Evolutionary conservation across 2,888 invertebrate species (phyloP).

Genomic region (Caenorhabditis wallacei): DNA sequence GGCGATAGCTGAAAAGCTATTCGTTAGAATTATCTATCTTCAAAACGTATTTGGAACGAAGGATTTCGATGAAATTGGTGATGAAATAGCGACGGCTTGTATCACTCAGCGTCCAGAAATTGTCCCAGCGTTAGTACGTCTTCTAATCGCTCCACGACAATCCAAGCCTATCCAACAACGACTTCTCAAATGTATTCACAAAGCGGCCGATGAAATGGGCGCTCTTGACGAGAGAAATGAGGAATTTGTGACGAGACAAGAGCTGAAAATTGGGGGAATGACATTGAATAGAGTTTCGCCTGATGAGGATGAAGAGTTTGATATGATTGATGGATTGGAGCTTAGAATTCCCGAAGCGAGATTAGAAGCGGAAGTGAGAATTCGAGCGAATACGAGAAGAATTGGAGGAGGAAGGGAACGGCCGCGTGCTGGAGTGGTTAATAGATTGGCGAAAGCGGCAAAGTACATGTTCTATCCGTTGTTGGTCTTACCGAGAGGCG

Average conservation of each 20-base stretch:
- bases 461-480: constrained; percentile 57
- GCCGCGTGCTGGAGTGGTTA: constrained; percentile 5
- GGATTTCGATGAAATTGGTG: constrained; percentile 50
- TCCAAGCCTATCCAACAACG: constrained; percentile 25
- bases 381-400: constrained; percentile 25
- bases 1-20: constrained; percentile 44
- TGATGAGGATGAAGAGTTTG: neutral
- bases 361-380: constrained; percentile 24
- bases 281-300: neutral
- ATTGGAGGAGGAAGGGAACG: neutral
- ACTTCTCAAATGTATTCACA: constrained; percentile 45
- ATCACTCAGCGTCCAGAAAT: constrained; percentile 38
- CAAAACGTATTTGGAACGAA: constrained; percentile 58
- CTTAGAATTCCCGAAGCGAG: constrained; percentile 22
- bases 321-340: neutral
- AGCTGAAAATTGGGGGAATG: neutral
- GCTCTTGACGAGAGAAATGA: constrained; percentile 18
- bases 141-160: constrained; percentile 19
- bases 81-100: constrained; percentile 5
- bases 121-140: constrained; percentile 29
- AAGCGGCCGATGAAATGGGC: constrained; percentile 59
- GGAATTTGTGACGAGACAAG: neutral
- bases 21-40: constrained; percentile 44
- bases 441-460: constrained; percentile 38
- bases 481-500: constrained; percentile 42